Evolutionary conservation across 2,888 invertebrate species (phyloP).

Genomic region (Ochropacha duplaris): DNA sequence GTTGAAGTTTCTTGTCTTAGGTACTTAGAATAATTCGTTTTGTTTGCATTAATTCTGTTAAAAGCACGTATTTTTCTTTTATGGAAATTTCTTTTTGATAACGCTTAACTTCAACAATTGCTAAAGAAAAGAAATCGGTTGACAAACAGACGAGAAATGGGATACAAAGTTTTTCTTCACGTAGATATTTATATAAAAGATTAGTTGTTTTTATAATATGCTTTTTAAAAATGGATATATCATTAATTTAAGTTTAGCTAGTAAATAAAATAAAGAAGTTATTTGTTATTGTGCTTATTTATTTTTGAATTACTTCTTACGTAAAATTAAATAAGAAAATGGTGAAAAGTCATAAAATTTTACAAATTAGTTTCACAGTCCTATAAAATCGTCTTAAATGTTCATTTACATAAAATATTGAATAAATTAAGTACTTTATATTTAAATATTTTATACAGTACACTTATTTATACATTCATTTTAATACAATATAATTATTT

Average conservation of each 20-base stretch:
- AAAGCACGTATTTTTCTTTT: too few relatives aligned
- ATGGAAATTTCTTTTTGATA: too few relatives aligned
- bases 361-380: neutral
- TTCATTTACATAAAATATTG: neutral
- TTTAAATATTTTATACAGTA: neutral
- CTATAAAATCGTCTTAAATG: neutral
- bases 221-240: too few relatives aligned
- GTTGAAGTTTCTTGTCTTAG: too few relatives aligned
- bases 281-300: neutral
- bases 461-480: neutral
- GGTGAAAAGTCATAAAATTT: neutral
- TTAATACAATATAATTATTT: neutral
- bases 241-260: neutral
- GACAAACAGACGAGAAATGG: too few relatives aligned
- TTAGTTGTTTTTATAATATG: too few relatives aligned
- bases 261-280: neutral
- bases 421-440: neutral
- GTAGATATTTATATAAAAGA: too few relatives aligned
- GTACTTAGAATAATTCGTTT: too few relatives aligned
- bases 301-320: neutral
- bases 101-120: too few relatives aligned
- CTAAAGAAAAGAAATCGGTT: too few relatives aligned
- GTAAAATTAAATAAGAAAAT: neutral
- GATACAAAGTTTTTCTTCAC: too few relatives aligned
- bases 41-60: too few relatives aligned